Conservation (phyloP, 2,113 vertebrate genomes). For the Leucoraja erinaceus region DNA sequence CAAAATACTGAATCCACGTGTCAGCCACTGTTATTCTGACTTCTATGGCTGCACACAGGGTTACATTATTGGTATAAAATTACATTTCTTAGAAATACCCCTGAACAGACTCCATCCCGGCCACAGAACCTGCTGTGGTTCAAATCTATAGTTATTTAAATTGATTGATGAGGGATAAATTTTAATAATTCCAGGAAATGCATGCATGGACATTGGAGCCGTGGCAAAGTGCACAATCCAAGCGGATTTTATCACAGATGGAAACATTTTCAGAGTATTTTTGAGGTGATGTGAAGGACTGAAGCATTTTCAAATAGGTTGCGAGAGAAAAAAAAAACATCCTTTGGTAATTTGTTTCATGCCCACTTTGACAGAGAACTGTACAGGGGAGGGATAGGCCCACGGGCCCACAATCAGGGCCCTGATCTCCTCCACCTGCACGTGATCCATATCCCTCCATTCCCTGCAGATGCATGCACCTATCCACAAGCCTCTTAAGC, state of each 20-base stretch:
- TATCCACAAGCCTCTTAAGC: too few species aligned
- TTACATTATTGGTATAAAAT: slow-evolving; percentile 2
- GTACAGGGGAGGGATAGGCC: too few species aligned
- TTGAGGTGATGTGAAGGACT: not conserved
- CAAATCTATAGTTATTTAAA: not conserved
- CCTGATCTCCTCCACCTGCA: too few species aligned
- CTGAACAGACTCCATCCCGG: not conserved
- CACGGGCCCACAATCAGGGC: too few species aligned
- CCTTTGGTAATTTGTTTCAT: not conserved
- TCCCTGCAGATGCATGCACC: too few species aligned
- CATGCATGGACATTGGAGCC: not conserved
- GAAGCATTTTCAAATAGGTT: not conserved
- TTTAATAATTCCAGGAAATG: not conserved
- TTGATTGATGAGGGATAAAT: not conserved
- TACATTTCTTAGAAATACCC: not conserved
- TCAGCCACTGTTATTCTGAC: slow-evolving; percentile 24
- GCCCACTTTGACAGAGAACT: not conserved
- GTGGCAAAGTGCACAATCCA: not conserved
- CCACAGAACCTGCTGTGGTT: not conserved
- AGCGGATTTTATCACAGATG: not conserved
- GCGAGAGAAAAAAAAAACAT: not conserved
- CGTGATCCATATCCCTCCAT: too few species aligned
- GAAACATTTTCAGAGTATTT: not conserved
- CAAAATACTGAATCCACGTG: not conserved
- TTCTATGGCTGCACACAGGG: not conserved